These are phyloP conservation scores for Ranitomeya variabilis DNA, from an alignment of 2,113 vertebrate genomes.

Conservation along the genomic window DNA sequence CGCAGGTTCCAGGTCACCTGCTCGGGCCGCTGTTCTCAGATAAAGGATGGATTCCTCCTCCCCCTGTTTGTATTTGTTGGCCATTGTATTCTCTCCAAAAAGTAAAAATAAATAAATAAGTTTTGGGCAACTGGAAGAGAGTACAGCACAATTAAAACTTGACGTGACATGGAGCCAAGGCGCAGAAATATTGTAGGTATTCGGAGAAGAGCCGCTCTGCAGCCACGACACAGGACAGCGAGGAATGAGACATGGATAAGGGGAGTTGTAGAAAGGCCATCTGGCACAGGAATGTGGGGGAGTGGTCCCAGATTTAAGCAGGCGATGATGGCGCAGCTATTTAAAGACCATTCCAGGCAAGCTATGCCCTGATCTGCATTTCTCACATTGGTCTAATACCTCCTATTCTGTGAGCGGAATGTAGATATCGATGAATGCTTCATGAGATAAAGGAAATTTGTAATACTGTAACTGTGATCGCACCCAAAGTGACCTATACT, in stretches of 20 bases:
- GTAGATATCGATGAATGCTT: neutral
- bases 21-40: neutral
- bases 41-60: neutral
- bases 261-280: conserved; percentile 49
- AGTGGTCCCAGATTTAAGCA: conserved; percentile 51
- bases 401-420: conserved; percentile 12
- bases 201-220: neutral
- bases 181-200: conserved; percentile 25
- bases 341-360: conserved; percentile 51
- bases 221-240: neutral
- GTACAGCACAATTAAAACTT: conserved; percentile 1
- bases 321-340: conserved; percentile 55
- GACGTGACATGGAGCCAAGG: neutral
- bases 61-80: neutral
- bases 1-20: neutral
- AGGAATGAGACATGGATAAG: conserved; percentile 7
- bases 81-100: too few species aligned
- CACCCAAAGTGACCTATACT: neutral
- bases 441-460: neutral
- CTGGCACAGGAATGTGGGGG: conserved; percentile 53
- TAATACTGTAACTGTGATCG: neutral
- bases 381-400: conserved; percentile 46
- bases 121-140: neutral
- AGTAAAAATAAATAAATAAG: too few species aligned
- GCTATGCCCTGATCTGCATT: conserved; percentile 47